Percentiles rank a stretch among this genome's conserved stretches.
phyloP scores from a whole-genome alignment of 2,888 invertebrate species.

The Erynnis tages region DNA sequence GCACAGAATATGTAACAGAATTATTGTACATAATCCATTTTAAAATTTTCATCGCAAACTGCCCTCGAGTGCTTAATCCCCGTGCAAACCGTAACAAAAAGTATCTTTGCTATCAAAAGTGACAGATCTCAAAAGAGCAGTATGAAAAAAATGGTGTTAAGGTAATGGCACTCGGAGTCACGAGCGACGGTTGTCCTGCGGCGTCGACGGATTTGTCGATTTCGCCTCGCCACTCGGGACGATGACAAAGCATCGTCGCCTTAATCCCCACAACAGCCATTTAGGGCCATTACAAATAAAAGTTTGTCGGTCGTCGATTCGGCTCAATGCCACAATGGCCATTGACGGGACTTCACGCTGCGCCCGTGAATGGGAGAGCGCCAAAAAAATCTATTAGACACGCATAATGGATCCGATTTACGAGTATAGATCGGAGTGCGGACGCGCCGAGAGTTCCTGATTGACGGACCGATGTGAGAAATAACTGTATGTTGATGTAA shows the following conservation, averaged over 20 bases:
- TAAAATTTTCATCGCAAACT: slow-evolving; percentile 49
- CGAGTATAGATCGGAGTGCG: slow-evolving; percentile 44
- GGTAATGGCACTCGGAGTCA: slow-evolving; percentile 38
- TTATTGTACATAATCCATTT: slow-evolving; percentile 5
- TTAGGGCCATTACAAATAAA: slow-evolving; percentile 78
- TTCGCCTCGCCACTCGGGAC: slow-evolving; percentile 50
- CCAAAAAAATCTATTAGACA: slow-evolving; percentile 78
- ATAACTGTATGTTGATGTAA: slow-evolving; percentile 36
- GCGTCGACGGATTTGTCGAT: slow-evolving; percentile 48
- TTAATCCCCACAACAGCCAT: slow-evolving; percentile 79
- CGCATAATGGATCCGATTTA: slow-evolving; percentile 70
- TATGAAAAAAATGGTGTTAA: slow-evolving; percentile 39
- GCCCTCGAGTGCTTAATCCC: slow-evolving; percentile 46
- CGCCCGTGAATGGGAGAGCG: slow-evolving; percentile 69
- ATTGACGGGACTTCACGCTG: slow-evolving; percentile 77
- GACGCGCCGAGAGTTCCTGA: slow-evolving; percentile 57
- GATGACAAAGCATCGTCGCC: slow-evolving; percentile 68
- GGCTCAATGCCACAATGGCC: slow-evolving; percentile 67
- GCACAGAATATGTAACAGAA: not conserved
- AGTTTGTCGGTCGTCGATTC: slow-evolving; percentile 64
- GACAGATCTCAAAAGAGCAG: slow-evolving; percentile 66
- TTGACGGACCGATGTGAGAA: slow-evolving; percentile 42
- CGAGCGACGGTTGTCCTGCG: slow-evolving; percentile 36
- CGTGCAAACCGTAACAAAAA: slow-evolving; percentile 61
- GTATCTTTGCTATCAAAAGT: slow-evolving; percentile 57